Conservation (phyloP, 2,888 invertebrate genomes). For the Catocala nupta region DNA sequence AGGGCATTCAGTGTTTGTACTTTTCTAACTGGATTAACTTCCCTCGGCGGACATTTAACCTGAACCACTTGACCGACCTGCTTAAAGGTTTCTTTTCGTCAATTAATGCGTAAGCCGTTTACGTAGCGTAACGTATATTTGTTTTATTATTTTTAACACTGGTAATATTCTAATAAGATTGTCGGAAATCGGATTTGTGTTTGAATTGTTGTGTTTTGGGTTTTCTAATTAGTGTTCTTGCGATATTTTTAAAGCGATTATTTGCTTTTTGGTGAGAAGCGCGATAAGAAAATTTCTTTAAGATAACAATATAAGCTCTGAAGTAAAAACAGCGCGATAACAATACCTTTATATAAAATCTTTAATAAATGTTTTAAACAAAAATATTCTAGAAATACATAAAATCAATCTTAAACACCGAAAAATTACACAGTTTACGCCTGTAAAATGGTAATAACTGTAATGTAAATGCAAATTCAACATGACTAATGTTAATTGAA, state of each 20-base stretch:
- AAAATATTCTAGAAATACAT: too few species aligned
- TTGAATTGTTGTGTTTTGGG: too few species aligned
- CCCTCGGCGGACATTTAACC: conserved; percentile 79
- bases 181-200: not conserved
- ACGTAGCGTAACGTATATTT: conserved; percentile 50
- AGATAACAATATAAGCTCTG: too few species aligned
- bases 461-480: conserved; percentile 1
- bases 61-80: conserved; percentile 81
- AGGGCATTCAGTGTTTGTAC: conserved; percentile 84
- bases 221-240: too few species aligned
- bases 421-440: too few species aligned
- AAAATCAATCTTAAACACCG: too few species aligned
- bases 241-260: too few species aligned
- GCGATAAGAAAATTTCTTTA: too few species aligned
- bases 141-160: conserved; percentile 28
- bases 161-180: conserved; percentile 28
- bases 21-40: conserved; percentile 85
- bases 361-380: too few species aligned
- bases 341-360: too few species aligned
- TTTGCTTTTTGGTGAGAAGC: too few species aligned
- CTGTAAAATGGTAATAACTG: not conserved
- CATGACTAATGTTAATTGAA: conserved; percentile 2
- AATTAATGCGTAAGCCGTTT: conserved; percentile 67
- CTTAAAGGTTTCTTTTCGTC: conserved; percentile 82
- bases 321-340: too few species aligned